Base-by-base conservation (phyloP, 2,797 vertebrate species). In the Microcaecilia unicolor region DNA sequence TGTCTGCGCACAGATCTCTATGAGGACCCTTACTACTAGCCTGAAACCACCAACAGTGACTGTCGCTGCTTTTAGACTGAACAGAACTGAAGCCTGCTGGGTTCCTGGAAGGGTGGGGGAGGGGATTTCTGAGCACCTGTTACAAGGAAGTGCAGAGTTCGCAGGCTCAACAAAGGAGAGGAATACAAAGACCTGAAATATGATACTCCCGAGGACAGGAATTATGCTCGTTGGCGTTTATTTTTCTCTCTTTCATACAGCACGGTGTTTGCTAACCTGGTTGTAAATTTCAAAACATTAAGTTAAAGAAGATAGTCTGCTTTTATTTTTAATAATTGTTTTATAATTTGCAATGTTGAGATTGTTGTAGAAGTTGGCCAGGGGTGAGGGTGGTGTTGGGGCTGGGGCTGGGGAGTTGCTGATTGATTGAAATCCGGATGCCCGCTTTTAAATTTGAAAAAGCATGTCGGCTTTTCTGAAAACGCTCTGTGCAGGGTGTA, bases 1-100 rank as follows among this genome's bases (percentile, higher is more conserved):
- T 88, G 86, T 65, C 76, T 89, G 64, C 69, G 81, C 28, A 86
- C 76, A 10, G 83, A 87, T 57, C 37, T 81, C 9, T 83, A 87
- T 1, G 81, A 87, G 45, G 85, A 86, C n/a, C n/a, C n/a, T n/a
- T n/a, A n/a, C n/a, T n/a, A n/a, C n/a, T n/a, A n/a, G n/a, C n/a
- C n/a, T n/a, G n/a, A n/a, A n/a, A 12, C 16, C 8, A 11, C 4
- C 22, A 9, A 16, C 6, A 5, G 8, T 12, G 14, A 5, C 14
- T 11, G 23, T 39, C 16, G 15, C 19, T 10, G 27, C 13, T 12
- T 30, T 13, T 12, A 21, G 27, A 18, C 4, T 6, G 13, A 12
- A 15, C n/a, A 19, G 37, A 16, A 23, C 9, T 10, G 16, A 11
- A 9, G 20, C 12, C 9, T 9, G 13, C 18, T n/a, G 13, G 6